Evolutionary conservation across 2,113 vertebrate genomes (phyloP).

Genomic region (Zeus faber): DNA sequence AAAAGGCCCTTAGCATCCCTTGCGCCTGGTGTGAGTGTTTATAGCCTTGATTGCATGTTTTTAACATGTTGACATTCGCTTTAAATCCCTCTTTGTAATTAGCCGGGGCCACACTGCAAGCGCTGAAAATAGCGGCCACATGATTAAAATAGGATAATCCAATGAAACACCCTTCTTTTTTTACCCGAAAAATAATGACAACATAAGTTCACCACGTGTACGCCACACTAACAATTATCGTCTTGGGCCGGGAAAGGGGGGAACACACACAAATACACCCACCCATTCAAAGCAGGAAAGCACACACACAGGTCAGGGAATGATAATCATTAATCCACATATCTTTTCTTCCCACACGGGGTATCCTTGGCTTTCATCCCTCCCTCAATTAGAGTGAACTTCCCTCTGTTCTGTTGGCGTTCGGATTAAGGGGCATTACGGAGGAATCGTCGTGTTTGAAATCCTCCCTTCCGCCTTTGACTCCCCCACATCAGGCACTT

Average conservation of each 20-base stretch:
- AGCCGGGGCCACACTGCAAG: conserved; percentile 21
- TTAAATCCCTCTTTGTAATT: conserved; percentile 60
- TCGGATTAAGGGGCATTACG: conserved; percentile 66
- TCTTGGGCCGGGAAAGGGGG: neutral
- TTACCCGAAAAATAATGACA: too few relatives aligned
- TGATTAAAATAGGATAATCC: conserved; percentile 67
- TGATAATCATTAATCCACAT: conserved; percentile 67
- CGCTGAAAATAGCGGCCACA: conserved; percentile 51
- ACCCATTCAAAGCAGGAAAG: neutral
- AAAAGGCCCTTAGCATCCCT: conserved; percentile 13
- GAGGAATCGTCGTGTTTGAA: conserved; percentile 51
- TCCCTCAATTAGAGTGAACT: conserved; percentile 59
- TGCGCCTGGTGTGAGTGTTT: conserved; percentile 11
- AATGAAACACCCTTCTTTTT: conserved; percentile 67
- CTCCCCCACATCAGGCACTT: conserved; percentile 38
- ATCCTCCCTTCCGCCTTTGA: conserved; percentile 49
- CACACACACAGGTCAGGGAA: conserved; percentile 12
- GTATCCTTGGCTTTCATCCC: conserved; percentile 63
- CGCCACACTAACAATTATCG: conserved; percentile 47
- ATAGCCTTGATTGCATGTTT: conserved; percentile 29
- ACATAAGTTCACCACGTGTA: conserved; percentile 31
- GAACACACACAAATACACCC: neutral
- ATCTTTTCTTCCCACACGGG: conserved; percentile 55
- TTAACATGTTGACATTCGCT: conserved; percentile 57
- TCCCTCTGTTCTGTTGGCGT: conserved; percentile 55